A percentile compares a stretch with the other conserved stretches of the same genome.
phyloP scores from a whole-genome alignment of 2,888 invertebrate genomes.

The Axea sp. region DNA sequence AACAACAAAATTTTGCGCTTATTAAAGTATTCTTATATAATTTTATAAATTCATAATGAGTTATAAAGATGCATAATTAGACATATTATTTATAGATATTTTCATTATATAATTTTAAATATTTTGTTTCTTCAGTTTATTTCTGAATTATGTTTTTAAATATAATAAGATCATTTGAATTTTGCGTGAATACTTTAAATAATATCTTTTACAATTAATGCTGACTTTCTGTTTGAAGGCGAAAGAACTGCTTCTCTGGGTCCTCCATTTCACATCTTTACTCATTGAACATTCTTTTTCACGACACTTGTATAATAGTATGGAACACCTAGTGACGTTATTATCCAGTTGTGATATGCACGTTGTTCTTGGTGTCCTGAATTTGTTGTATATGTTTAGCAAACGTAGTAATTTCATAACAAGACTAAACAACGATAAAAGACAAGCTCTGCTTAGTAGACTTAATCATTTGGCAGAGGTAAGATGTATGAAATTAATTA shows the following conservation, averaged over 20 bases:
- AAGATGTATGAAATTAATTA: conserved; percentile 65
- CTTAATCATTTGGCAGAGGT: conserved; percentile 90
- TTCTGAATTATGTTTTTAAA: too few relatives aligned
- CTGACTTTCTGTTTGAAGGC: conserved; percentile 81
- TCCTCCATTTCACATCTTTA: conserved; percentile 89
- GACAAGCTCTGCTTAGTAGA: conserved; percentile 85
- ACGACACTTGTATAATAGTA: conserved; percentile 91
- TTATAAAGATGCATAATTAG: too few relatives aligned
- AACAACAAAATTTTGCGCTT: too few relatives aligned
- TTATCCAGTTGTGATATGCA: conserved; percentile 90
- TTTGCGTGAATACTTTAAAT: too few relatives aligned
- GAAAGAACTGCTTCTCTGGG: conserved; percentile 86
- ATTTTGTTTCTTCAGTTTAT: too few relatives aligned
- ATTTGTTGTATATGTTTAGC: conserved; percentile 92
- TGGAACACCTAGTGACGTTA: conserved; percentile 89
- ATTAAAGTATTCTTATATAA: too few relatives aligned
- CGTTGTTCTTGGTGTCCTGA: conserved; percentile 90
- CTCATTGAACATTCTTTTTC: conserved; percentile 93
- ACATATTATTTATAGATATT: too few relatives aligned
- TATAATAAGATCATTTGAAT: too few relatives aligned
- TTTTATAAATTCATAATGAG: too few relatives aligned
- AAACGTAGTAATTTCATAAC: conserved; percentile 93
- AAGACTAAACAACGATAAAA: conserved; percentile 85
- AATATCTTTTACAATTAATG: too few relatives aligned
- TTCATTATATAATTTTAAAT: too few relatives aligned